These are phyloP conservation scores for Tethya wilhelma DNA, from an alignment of 37 sponge, comb jelly and placozoan species.

Conservation along the genomic window DNA sequence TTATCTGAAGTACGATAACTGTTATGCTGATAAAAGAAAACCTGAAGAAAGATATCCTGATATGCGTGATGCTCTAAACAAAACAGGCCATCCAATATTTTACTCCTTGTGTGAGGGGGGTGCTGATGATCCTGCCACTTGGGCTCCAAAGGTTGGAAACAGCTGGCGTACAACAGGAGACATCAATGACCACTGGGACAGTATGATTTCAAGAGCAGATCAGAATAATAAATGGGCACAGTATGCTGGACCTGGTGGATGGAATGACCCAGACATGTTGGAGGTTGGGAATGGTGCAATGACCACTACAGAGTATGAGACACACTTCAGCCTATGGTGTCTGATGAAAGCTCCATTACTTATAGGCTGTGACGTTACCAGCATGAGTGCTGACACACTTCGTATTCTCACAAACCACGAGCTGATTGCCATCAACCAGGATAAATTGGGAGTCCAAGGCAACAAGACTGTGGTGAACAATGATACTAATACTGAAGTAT, in stretches of 20 bases:
- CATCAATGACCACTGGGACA: conserved; percentile 70
- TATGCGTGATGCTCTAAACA: conserved; percentile 82
- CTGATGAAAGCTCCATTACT: conserved; percentile 86
- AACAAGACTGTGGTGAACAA: conserved; percentile 32
- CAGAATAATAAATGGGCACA: conserved; percentile 61
- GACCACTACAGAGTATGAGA: conserved; percentile 64
- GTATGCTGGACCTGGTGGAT: conserved; percentile 80
- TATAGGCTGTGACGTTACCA: conserved; percentile 77
- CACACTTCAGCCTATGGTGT: conserved; percentile 91
- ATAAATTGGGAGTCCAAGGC: conserved; percentile 71
- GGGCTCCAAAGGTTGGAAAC: conserved; percentile 81
- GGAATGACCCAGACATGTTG: conserved; percentile 94
- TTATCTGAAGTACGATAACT: conserved; percentile 90
- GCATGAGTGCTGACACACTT: conserved; percentile 60
- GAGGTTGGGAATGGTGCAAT: conserved; percentile 85
- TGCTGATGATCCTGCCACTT: conserved; percentile 58
- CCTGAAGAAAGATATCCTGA: conserved; percentile 70
- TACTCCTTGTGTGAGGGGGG: conserved; percentile 89
- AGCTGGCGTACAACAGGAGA: conserved; percentile 91
- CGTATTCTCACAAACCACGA: conserved; percentile 85
- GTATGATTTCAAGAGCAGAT: conserved; percentile 59
- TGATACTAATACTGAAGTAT: conserved; percentile 68
- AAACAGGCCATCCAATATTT: conserved; percentile 77
- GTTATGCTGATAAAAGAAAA: conserved; percentile 31
- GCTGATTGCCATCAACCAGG: conserved; percentile 91